A percentile compares a stretch with the other conserved stretches of the same genome.
Evolutionary conservation across 2,888 invertebrate genomes (phyloP).

Genomic region (Lycophotia porphyrea): DNA sequence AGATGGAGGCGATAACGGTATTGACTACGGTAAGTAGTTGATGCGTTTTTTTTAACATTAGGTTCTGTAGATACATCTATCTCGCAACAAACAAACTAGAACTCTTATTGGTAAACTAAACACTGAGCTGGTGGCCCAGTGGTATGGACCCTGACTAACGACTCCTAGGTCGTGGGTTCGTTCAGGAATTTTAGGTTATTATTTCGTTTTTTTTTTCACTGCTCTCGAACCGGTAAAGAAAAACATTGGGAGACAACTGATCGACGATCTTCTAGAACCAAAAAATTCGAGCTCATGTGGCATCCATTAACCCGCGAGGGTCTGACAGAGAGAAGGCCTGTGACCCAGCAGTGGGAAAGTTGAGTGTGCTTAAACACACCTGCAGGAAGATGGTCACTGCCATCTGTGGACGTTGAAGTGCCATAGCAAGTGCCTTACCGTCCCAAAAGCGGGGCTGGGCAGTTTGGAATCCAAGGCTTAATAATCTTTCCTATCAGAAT

Average conservation of each 20-base stretch:
- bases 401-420: neutral
- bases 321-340: neutral
- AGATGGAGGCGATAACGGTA: slow-evolving; percentile 72
- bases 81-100: neutral
- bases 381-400: neutral
- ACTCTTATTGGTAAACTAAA: neutral
- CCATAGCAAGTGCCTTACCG: neutral
- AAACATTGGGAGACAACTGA: neutral
- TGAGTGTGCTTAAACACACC: neutral
- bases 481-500: neutral
- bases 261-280: neutral
- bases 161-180: neutral
- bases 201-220: neutral
- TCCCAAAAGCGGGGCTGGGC: neutral
- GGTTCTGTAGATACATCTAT: neutral
- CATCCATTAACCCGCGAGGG: neutral
- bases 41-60: neutral
- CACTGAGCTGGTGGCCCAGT: neutral
- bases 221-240: neutral
- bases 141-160: neutral
- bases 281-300: neutral
- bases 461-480: too few species aligned
- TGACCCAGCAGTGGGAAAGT: neutral
- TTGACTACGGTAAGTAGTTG: slow-evolving; percentile 28
- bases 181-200: neutral